A percentile compares a stretch with the other conserved stretches of the same genome.
phyloP scores from a whole-genome alignment of 2,113 vertebrate species.

The Microtus ochrogaster region DNA sequence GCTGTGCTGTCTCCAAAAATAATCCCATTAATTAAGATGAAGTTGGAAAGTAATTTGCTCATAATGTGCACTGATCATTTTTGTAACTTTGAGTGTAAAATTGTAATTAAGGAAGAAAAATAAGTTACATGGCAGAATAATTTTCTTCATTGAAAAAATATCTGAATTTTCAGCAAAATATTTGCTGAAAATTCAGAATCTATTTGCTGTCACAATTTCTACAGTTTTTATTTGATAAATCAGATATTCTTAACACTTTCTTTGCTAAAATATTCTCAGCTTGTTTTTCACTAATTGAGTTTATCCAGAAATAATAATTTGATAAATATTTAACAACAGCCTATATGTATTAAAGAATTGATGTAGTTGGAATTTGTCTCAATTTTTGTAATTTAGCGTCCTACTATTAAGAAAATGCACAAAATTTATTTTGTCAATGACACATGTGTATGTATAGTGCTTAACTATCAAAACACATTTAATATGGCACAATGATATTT shows the following conservation, averaged over 20 bases:
- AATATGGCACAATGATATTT: neutral
- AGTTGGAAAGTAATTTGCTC: conserved; percentile 76
- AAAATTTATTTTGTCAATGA: neutral
- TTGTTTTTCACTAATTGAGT: neutral
- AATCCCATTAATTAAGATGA: conserved; percentile 75
- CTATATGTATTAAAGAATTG: neutral
- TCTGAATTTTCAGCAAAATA: conserved; percentile 50
- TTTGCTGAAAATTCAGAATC: conserved; percentile 11
- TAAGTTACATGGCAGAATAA: neutral
- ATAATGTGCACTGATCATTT: conserved; percentile 75
- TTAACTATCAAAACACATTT: neutral
- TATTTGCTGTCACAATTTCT: neutral
- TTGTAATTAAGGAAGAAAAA: conserved; percentile 65
- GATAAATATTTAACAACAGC: neutral
- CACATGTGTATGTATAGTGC: neutral
- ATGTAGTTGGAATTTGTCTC: neutral
- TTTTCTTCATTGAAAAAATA: conserved; percentile 59
- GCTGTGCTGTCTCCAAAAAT: conserved; percentile 66
- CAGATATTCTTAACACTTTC: neutral
- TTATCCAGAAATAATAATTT: conserved; percentile 3
- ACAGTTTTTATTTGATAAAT: neutral
- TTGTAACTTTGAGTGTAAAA: conserved; percentile 64
- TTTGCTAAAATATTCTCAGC: neutral
- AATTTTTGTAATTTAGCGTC: neutral
- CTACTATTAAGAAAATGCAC: neutral